These are phyloP conservation scores for Phymorhynchus buccinoides DNA, from an alignment of 1,140 invertebrate genomes.

Conservation along the genomic window DNA sequence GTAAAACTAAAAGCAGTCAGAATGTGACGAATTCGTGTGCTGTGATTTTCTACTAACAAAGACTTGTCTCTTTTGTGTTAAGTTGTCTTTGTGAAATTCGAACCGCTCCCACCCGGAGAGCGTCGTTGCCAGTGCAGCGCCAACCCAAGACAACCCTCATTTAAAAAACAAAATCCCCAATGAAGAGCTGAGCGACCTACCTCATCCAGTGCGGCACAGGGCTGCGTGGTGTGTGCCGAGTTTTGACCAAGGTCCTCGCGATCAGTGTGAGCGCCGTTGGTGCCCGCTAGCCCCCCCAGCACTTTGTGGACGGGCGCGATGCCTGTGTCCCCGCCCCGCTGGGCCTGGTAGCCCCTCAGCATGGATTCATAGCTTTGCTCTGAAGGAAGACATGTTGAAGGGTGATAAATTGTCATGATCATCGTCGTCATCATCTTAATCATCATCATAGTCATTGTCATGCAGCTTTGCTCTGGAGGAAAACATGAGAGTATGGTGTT, in stretches of 20 bases:
- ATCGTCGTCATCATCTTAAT: too few relatives aligned
- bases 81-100: too few relatives aligned
- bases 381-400: slow-evolving; percentile 23
- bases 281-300: background rate
- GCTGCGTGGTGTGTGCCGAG: background rate
- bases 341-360: slow-evolving; percentile 39
- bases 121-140: too few relatives aligned
- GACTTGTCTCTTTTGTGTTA: too few relatives aligned
- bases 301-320: slow-evolving; percentile 22
- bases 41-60: too few relatives aligned
- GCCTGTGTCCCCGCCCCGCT: background rate
- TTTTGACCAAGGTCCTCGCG: background rate
- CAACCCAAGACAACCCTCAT: too few relatives aligned
- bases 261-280: background rate
- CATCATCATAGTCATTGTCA: too few relatives aligned
- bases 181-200: background rate
- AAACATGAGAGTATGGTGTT: too few relatives aligned
- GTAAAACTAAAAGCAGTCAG: too few relatives aligned
- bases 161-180: slow-evolving; percentile 30
- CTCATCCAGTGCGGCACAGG: background rate
- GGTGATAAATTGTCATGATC: background rate
- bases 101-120: too few relatives aligned
- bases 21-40: too few relatives aligned
- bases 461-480: too few relatives aligned
- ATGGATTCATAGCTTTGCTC: slow-evolving; percentile 45